phyloP scores from a whole-genome alignment of 2,113 vertebrate species.

The Heliornis fulica region DNA sequence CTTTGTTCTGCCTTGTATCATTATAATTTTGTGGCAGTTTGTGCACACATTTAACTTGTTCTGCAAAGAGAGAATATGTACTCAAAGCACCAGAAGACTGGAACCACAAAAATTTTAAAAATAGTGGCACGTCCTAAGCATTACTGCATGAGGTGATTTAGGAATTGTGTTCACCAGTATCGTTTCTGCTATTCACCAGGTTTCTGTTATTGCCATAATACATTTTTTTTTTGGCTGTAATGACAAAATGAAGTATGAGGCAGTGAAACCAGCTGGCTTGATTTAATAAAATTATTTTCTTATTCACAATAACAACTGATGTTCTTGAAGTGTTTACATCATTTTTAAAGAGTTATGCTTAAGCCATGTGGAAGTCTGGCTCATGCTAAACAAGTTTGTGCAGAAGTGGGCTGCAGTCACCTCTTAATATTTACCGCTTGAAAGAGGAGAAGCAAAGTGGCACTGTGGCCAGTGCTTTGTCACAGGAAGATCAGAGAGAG shows the following conservation, averaged over 20 bases:
- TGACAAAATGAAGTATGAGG: background rate
- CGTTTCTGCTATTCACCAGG: background rate
- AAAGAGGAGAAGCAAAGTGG: background rate
- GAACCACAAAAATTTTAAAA: background rate
- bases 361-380: background rate
- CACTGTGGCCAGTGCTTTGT: background rate
- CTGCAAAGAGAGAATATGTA: background rate
- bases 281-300: background rate
- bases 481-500: accelerated
- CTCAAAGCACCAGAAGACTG: background rate
- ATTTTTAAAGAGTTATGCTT: background rate
- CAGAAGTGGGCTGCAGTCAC: background rate
- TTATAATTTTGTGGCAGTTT: background rate
- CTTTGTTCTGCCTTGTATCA: background rate
- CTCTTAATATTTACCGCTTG: background rate
- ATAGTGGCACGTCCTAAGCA: background rate
- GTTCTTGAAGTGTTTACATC: background rate
- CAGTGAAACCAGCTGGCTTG: background rate
- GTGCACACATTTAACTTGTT: background rate
- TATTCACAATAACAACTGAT: background rate
- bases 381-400: background rate
- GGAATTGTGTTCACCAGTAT: background rate
- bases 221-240: background rate
- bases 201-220: background rate
- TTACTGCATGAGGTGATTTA: background rate